A percentile compares a stretch with the other conserved stretches of the same genome.
Conservation (phyloP, 2,113 vertebrate species). For the Colius striatus region DNA sequence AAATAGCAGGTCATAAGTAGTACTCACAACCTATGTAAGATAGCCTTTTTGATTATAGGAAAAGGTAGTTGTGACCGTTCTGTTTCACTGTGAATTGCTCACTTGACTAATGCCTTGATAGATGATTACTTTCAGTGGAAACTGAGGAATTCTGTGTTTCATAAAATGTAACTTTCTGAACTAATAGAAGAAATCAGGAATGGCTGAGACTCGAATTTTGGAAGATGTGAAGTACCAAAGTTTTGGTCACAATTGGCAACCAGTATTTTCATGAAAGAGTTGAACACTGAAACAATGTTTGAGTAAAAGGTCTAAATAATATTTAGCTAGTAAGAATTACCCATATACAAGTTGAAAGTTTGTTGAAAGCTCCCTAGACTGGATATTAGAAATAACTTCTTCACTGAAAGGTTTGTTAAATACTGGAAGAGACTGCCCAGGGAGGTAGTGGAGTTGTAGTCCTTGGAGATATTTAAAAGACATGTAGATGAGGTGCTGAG, state of each 20-base stretch:
- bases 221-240: not conserved
- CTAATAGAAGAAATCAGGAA: not conserved
- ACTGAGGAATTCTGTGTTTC: accelerated
- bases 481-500: no score
- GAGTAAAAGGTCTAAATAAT: not conserved
- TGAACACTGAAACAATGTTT: not conserved
- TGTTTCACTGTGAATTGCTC: not conserved
- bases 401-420: no score
- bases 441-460: no score
- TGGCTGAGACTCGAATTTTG: not conserved
- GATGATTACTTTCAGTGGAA: not conserved
- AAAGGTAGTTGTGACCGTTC: not conserved
- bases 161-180: not conserved
- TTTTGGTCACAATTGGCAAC: not conserved
- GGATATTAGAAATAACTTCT: no score
- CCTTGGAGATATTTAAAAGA: no score
- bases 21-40: not conserved
- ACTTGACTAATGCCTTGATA: not conserved
- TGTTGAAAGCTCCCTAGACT: no score
- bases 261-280: not conserved
- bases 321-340: not conserved
- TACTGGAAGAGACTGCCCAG: no score
- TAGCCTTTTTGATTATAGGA: not conserved
- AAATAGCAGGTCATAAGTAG: not conserved
- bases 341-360: not conserved